Percentiles rank a stretch among this genome's conserved stretches.
phyloP scores from a whole-genome alignment of 2,113 vertebrate genomes.

The Seriola rivoliana region DNA sequence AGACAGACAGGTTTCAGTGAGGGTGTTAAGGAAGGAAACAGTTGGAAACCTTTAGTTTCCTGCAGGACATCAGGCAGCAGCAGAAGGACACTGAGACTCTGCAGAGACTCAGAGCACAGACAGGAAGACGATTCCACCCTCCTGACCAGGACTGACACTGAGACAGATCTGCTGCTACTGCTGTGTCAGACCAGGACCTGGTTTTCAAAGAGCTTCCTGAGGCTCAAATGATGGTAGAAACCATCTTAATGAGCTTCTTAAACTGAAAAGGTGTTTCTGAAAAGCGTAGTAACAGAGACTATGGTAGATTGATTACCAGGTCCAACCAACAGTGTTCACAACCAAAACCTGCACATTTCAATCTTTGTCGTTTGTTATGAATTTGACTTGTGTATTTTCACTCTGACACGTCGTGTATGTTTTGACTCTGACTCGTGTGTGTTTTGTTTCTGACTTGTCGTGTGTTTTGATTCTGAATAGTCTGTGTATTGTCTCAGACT shows the following conservation, averaged over 20 bases:
- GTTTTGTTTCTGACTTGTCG: too few relatives aligned
- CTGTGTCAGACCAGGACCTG: background rate
- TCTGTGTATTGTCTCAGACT: too few relatives aligned
- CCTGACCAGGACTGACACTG: background rate
- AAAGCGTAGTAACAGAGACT: too few relatives aligned
- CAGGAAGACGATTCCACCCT: slow-evolving; percentile 25
- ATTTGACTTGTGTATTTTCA: too few relatives aligned
- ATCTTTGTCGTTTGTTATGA: too few relatives aligned
- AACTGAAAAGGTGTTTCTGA: background rate
- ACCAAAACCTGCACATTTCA: too few relatives aligned
- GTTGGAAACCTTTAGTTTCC: slow-evolving; percentile 66
- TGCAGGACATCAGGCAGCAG: slow-evolving; percentile 23
- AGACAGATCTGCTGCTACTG: slow-evolving; percentile 1
- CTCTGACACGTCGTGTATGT: too few relatives aligned
- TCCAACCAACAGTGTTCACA: background rate
- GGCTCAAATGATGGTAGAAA: background rate
- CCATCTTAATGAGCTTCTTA: background rate
- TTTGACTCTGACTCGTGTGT: too few relatives aligned
- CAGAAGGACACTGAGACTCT: slow-evolving; percentile 30
- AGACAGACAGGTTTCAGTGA: background rate
- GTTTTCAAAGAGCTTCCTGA: background rate
- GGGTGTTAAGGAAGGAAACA: slow-evolving; percentile 54
- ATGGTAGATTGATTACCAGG: too few relatives aligned
- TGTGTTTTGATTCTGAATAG: too few relatives aligned
- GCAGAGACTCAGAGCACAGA: slow-evolving; percentile 3